Conservation (phyloP, 2,113 vertebrate species). For the Cynocephalus volans region DNA sequence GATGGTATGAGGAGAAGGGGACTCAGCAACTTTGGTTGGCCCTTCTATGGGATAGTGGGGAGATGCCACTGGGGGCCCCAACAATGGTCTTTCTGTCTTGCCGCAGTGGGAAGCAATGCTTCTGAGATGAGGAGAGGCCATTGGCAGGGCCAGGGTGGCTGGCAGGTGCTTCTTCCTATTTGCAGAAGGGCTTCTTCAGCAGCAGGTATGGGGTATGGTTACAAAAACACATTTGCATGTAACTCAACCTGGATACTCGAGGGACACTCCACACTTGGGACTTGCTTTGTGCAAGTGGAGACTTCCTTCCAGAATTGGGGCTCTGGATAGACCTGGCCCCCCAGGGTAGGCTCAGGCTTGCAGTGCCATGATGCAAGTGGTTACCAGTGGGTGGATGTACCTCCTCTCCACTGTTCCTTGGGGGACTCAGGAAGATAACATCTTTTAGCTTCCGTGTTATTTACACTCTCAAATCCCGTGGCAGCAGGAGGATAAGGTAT, state of each 20-base stretch:
- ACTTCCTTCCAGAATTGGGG: neutral
- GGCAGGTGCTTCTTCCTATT: neutral
- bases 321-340: neutral
- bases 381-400: rapidly evolving
- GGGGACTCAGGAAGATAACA: neutral
- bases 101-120: neutral
- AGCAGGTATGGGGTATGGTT: neutral
- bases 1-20: neutral
- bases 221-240: no score
- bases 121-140: neutral
- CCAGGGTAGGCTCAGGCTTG: rapidly evolving
- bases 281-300: neutral
- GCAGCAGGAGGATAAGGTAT: constrained; percentile 30
- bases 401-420: neutral
- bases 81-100: neutral
- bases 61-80: neutral
- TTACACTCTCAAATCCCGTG: constrained; percentile 48
- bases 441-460: neutral
- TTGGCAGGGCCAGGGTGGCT: no score
- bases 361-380: neutral
- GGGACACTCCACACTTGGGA: rapidly evolving
- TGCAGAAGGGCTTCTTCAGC: neutral
- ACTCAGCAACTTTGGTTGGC: neutral
- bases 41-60: neutral
- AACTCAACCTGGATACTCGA: rapidly evolving